Base-by-base conservation (phyloP, 1,140 invertebrate genomes). In the Drosophila punjabiensis region DNA sequence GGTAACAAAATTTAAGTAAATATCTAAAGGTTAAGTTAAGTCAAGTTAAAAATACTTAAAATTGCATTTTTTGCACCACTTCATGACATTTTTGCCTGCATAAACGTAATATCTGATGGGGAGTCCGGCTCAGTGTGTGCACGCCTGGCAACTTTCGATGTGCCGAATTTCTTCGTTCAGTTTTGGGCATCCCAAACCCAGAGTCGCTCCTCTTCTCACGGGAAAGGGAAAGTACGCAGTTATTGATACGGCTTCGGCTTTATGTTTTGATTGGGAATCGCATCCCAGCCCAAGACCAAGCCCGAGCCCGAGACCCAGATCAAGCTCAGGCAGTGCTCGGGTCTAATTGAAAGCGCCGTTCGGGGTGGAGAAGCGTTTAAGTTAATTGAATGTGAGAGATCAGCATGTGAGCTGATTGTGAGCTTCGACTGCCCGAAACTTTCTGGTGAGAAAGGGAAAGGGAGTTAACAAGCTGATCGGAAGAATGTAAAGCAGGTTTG, bases 181-280 rank as follows among this genome's bases (percentile, higher is more conserved):
- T 87, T 88, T 88, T 64, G 59, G 65, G 62, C 73, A 67, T 78
- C 61, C 61, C 65, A 43, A 24, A 32, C 24, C 68, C 24, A 62
- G 37, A 61, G 70, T 33, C 33, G 43, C 47, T 39, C 47, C 64
- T 65, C 68, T 73, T 68, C 65, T 79, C 66, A 79, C 80, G 84
- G 84, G 85, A 88, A 88, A 88, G 84, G 85, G 84, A 88, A 88
- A 88, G 85, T 89, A 87, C 81, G 85, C 81, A 85, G 85, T 88
- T 89, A 88, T 89, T 81, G 85, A 89, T 85, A 88, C 59, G 76
- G 78, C 63, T 62, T 60, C 62, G 76, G 43, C 56, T 53, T 52
- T 66, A 33, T 74, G 70, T 74, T 74, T 73, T 74, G 68, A 74
- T 74, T 74, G 70, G 68, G 32, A 61, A 67, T 55, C 59, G 59